These are phyloP conservation scores for Sminthurinus aureus DNA, from an alignment of 2,888 invertebrate species.

Conservation along the genomic window DNA sequence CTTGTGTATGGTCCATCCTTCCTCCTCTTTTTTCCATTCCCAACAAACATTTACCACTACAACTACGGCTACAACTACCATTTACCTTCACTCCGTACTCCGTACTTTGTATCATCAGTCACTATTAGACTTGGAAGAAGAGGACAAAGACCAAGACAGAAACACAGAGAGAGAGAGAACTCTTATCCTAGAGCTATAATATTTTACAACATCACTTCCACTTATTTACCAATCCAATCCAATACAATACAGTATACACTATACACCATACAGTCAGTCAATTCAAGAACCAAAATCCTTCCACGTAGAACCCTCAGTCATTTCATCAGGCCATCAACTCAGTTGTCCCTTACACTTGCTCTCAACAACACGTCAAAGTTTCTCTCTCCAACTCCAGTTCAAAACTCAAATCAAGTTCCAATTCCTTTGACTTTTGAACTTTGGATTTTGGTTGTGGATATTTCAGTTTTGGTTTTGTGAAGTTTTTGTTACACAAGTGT, in stretches of 20 bases:
- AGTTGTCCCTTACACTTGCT: neutral
- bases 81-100: no score
- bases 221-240: no score
- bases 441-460: neutral
- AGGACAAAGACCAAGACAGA: neutral
- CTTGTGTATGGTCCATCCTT: constrained; percentile 41
- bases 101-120: no score
- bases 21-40: neutral
- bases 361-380: neutral
- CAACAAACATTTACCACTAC: no score
- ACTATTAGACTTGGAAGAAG: no score
- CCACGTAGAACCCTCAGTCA: neutral
- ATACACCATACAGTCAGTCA: neutral
- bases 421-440: neutral
- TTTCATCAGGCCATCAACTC: neutral
- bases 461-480: neutral
- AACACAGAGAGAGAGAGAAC: neutral
- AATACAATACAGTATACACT: neutral
- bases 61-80: no score
- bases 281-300: neutral
- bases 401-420: neutral
- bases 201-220: no score
- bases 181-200: no score
- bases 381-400: neutral
- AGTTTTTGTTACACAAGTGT: neutral